Evolutionary conservation across 2,797 vertebrate genomes (phyloP), one percentile per base, ranked within the genome.

Genomic region (Xiphorhynchus erythropygius): DNA sequence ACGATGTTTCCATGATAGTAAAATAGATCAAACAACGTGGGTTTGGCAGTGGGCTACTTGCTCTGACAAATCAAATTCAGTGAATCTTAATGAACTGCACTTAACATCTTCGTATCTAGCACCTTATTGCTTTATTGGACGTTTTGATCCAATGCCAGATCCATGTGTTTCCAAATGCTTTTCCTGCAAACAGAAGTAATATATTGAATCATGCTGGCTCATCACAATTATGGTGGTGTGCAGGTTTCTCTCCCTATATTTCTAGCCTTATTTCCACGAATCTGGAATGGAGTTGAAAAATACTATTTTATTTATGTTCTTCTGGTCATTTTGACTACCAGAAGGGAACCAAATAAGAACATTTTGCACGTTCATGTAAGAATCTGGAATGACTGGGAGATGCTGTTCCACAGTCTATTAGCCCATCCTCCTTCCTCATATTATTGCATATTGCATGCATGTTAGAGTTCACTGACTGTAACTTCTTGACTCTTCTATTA

Each of bases 391-490:
- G 65, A 87, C 9, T 62, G 23, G 24, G 75, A 60, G 23, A 10
- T 63, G 25, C 8, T 57, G 6, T 57, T 79, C 22, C 30, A 41
- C 7, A 57, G 22, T 23, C 9, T 83, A 10, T n/a, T 64, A 67
- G 10, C 4, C 12, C 16, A n/a, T 7, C 7, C 60, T 71, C 5
- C 28, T 71, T 49, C 17, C 50, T 68, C 33, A 71, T 60, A 75
- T 63, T 2, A 0, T 46, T 52, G n/a, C 1, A 1, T 49, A 13
- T 37, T 67, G 9, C 6, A 21, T 49, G 62, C 4, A 28, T n/a
- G 6, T 5, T 64, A 18, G 9, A 86, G 15, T 77, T 74, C 32
- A 41, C 6, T 49, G 27, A 5, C 17, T 65, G 12, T 35, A 47
- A n/a, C 25, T 44, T 62, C 32, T 93, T 86, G 39, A 17, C 13